Evolutionary conservation across 2,797 vertebrate species (phyloP).

Genomic region (Crax fasciolata): DNA sequence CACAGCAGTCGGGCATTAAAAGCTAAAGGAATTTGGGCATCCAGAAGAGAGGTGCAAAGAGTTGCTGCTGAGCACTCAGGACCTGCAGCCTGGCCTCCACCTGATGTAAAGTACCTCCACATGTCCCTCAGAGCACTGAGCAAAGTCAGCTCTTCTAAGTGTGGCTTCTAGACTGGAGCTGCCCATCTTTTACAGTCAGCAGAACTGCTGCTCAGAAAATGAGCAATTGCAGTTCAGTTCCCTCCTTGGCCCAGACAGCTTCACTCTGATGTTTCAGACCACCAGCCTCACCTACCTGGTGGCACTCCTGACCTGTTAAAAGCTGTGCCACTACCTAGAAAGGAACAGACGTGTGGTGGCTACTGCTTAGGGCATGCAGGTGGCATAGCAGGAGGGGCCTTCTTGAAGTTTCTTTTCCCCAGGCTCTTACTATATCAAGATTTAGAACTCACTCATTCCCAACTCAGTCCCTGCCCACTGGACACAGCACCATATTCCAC

Average conservation of each 20-base stretch:
- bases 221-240: not conserved
- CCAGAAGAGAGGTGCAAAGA: not conserved
- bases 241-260: not conserved
- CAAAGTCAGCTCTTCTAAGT: not conserved
- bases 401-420: not conserved
- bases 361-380: not conserved
- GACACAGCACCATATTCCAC: not conserved
- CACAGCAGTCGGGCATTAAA: not conserved
- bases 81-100: not conserved
- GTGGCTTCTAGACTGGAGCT: not conserved
- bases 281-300: rapidly evolving
- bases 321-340: not conserved
- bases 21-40: not conserved
- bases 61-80: not conserved
- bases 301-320: not conserved
- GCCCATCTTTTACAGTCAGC: not conserved
- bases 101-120: not conserved
- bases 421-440: not conserved
- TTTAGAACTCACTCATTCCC: not conserved
- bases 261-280: not conserved
- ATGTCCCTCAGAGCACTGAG: not conserved
- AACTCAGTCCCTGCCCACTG: not conserved
- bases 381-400: not conserved
- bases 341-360: rapidly evolving
- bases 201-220: not conserved